These are phyloP conservation scores for Orthosia gracilis DNA, from an alignment of 2,888 invertebrate species.

Conservation along the genomic window DNA sequence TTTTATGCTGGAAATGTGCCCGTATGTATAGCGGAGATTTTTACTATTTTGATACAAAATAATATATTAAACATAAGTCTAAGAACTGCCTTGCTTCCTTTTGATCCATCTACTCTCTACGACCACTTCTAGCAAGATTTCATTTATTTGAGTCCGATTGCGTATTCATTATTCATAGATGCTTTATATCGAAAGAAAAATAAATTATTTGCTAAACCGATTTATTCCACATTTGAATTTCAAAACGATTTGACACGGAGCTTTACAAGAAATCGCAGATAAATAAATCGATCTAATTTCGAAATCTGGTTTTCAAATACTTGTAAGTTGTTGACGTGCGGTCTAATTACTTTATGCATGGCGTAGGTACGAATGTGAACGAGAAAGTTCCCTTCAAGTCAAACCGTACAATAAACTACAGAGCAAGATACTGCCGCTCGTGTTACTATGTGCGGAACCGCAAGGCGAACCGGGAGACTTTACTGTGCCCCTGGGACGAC, in stretches of 20 bases:
- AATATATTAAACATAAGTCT: conserved; percentile 6
- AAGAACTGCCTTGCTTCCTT: conserved; percentile 13
- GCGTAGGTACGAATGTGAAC: conserved; percentile 35
- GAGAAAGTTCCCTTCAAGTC: conserved; percentile 51
- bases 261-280: conserved; percentile 10
- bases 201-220: conserved; percentile 31
- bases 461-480: conserved; percentile 75
- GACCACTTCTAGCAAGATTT: conserved; percentile 23
- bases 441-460: conserved; percentile 64
- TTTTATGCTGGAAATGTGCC: conserved; percentile 35
- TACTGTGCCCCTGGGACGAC: conserved; percentile 77
- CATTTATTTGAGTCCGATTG: conserved; percentile 34
- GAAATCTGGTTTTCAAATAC: conserved; percentile 19
- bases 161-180: conserved; percentile 48
- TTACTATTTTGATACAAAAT: conserved; percentile 6
- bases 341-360: conserved; percentile 39
- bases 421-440: conserved; percentile 53
- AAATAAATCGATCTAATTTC: conserved; percentile 33
- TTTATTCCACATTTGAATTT: conserved; percentile 49
- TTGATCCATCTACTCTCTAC: conserved; percentile 14
- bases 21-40: conserved; percentile 2
- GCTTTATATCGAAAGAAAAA: conserved; percentile 31
- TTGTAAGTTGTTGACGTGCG: neutral
- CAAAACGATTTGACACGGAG: conserved; percentile 31
- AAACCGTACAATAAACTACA: conserved; percentile 64